These are phyloP conservation scores for Epirrita christyi DNA, from an alignment of 2,888 invertebrate genomes.

Conservation along the genomic window DNA sequence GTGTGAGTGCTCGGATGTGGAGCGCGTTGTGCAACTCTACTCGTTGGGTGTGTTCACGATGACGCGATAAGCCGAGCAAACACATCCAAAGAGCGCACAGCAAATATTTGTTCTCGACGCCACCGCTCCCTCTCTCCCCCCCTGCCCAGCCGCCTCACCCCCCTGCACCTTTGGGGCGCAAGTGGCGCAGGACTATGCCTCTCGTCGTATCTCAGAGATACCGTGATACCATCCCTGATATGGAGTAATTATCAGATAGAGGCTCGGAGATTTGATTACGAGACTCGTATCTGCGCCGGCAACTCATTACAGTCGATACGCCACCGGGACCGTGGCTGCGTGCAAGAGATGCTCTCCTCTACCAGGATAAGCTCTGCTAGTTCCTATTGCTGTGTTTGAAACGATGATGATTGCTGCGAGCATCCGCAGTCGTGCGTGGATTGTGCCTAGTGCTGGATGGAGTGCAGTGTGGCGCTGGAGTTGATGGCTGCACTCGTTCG, in stretches of 20 bases:
- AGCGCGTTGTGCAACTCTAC: conserved; percentile 7
- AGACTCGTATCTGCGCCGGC: conserved; percentile 61
- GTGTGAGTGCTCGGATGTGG: background rate
- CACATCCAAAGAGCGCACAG: conserved; percentile 55
- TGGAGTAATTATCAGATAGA: conserved; percentile 79
- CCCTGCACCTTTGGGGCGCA: conserved; percentile 22
- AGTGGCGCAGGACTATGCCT: conserved; percentile 17
- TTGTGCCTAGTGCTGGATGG: conserved; percentile 5
- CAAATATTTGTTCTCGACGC: conserved; percentile 71
- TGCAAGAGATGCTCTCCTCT: background rate
- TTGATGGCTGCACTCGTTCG: background rate
- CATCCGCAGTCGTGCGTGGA: background rate
- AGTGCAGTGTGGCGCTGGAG: conserved; percentile 18
- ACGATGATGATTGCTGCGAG: no score
- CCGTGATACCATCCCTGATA: conserved; percentile 76
- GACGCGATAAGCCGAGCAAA: conserved; percentile 69
- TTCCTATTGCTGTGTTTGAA: no score
- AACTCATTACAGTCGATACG: conserved; percentile 57
- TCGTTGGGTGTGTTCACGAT: conserved; percentile 58
- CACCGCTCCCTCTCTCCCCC: conserved; percentile 30
- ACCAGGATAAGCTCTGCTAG: no score
- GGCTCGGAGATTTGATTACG: conserved; percentile 76
- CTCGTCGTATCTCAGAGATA: conserved; percentile 64
- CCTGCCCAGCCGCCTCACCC: conserved; percentile 28
- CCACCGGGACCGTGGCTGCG: conserved; percentile 22